phyloP scores from a whole-genome alignment of 2,113 vertebrate species.

The Dipodomys merriami region DNA sequence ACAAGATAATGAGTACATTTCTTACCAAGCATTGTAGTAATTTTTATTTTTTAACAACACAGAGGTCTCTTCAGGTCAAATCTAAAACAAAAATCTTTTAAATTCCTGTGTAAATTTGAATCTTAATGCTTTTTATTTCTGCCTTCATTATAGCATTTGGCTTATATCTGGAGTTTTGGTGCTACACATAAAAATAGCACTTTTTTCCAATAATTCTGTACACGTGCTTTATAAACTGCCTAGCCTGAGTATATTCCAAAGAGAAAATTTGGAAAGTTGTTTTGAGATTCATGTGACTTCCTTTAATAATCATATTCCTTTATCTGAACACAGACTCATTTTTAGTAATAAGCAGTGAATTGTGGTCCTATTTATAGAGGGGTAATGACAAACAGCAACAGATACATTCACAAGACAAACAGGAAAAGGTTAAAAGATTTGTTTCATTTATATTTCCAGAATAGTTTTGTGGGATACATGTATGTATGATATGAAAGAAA shows the following conservation, averaged over 20 bases:
- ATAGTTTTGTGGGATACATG: background rate
- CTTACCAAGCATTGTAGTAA: background rate
- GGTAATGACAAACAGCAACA: constrained; percentile 13
- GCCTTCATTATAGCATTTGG: constrained; percentile 46
- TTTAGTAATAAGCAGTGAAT: background rate
- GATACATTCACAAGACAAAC: background rate
- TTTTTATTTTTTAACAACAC: background rate
- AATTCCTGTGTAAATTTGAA: constrained; percentile 36
- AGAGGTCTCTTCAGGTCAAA: constrained; percentile 5
- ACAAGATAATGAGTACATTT: too few relatives aligned
- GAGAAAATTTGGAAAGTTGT: constrained; percentile 15
- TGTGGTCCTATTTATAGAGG: background rate
- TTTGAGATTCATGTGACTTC: background rate
- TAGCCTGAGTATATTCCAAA: background rate
- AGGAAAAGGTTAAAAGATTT: background rate
- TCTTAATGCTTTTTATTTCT: constrained; percentile 37
- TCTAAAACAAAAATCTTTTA: background rate
- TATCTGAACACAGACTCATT: background rate
- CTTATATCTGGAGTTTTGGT: constrained; percentile 47
- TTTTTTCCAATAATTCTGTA: constrained; percentile 19
- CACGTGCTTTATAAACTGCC: background rate
- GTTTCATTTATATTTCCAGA: constrained; percentile 20
- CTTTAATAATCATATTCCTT: background rate
- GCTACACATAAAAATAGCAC: constrained; percentile 4
- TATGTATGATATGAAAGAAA: background rate